Evolutionary conservation across 2,888 invertebrate genomes (phyloP).

Genomic region (Diarsia mendica): DNA sequence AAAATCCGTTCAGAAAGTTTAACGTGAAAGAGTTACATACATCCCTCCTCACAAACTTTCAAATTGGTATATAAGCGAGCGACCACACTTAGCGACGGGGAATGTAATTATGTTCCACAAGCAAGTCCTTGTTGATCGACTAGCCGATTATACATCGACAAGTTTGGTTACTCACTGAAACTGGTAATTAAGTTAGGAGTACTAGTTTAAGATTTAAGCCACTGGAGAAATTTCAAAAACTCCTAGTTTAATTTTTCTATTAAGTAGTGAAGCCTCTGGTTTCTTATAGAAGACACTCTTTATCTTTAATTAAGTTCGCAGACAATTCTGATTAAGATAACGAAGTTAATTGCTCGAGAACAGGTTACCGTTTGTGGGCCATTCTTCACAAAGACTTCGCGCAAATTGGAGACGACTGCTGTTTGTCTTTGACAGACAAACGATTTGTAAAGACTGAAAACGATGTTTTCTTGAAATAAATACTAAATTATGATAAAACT

Average conservation of each 20-base stretch:
- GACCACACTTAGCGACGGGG: too few relatives aligned
- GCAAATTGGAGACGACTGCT: constrained; percentile 23
- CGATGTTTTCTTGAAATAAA: background rate
- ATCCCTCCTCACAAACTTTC: too few relatives aligned
- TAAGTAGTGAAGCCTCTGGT: background rate
- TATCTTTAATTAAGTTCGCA: constrained; percentile 28
- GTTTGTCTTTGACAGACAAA: constrained; percentile 9
- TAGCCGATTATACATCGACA: too few relatives aligned
- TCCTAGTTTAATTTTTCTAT: background rate
- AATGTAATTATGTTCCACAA: too few relatives aligned
- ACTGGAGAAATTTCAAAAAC: background rate
- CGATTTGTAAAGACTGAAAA: constrained; percentile 3
- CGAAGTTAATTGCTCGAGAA: constrained; percentile 27
- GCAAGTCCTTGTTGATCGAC: too few relatives aligned
- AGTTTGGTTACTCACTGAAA: too few relatives aligned
- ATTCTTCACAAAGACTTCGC: constrained; percentile 11
- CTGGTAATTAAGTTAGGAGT: too few relatives aligned
- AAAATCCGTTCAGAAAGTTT: too few relatives aligned
- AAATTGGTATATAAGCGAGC: too few relatives aligned
- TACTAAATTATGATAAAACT: background rate
- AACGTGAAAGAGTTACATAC: too few relatives aligned
- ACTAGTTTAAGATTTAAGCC: too few relatives aligned
- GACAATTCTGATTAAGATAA: constrained; percentile 13
- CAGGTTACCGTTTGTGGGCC: background rate
- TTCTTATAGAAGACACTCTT: constrained; percentile 6